A percentile compares a stretch with the other conserved stretches of the same genome.
These are phyloP conservation scores for Dasyurus viverrinus DNA, from an alignment of 2,113 vertebrate genomes.

Conservation along the genomic window DNA sequence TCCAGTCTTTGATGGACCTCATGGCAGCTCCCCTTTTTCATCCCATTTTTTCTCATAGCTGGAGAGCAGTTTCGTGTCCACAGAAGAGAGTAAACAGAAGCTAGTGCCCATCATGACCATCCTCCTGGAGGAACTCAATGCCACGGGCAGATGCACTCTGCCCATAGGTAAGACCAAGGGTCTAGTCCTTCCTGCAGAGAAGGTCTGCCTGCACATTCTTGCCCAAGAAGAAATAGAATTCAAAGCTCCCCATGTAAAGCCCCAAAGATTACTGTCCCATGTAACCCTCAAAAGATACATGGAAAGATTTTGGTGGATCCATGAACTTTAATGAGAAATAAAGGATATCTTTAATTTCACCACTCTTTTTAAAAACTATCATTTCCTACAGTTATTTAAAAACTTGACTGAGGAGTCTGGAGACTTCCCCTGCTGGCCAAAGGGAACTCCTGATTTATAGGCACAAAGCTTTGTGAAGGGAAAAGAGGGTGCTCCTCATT, in stretches of 20 bases:
- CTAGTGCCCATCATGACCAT: slow-evolving; percentile 97
- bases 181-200: not conserved
- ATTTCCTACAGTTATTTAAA: not conserved
- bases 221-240: not conserved
- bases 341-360: not conserved
- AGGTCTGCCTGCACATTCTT: not conserved
- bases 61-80: slow-evolving; percentile 97
- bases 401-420: not conserved
- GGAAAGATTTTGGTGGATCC: not conserved
- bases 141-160: slow-evolving; percentile 94
- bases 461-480: not conserved
- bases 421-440: not conserved
- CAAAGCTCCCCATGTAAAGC: not conserved
- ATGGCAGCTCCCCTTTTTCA: not conserved
- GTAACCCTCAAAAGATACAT: not conserved
- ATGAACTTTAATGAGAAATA: not conserved
- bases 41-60: slow-evolving; percentile 83
- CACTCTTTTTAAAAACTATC: not conserved
- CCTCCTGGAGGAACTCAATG: slow-evolving; percentile 95
- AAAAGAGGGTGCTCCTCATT: not conserved
- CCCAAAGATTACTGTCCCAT: no score
- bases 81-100: slow-evolving; percentile 97
- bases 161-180: slow-evolving; percentile 90
- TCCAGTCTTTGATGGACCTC: not conserved
- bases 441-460: not conserved